Evolutionary conservation across 2,797 vertebrate genomes (phyloP).

Genomic region (Syngnathus rostellatus): DNA sequence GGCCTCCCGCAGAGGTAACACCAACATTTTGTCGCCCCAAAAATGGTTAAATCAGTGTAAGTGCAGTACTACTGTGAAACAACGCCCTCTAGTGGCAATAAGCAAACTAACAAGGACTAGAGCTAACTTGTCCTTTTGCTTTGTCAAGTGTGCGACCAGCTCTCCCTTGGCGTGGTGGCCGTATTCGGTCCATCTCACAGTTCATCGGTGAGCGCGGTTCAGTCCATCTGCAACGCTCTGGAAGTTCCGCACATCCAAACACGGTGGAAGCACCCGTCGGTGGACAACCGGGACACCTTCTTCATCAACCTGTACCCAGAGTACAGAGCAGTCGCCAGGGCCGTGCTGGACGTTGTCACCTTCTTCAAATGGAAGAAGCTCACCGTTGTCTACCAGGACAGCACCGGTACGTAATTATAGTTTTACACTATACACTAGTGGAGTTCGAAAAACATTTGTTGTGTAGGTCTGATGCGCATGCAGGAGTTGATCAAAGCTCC

Average conservation of each 20-base stretch:
- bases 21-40: background rate
- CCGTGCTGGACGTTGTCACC: conserved; percentile 88
- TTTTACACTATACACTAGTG: background rate
- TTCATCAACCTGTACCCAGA: conserved; percentile 95
- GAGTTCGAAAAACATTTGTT: background rate
- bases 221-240: conserved; percentile 95
- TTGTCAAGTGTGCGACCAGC: conserved; percentile 86
- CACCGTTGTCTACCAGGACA: conserved; percentile 94
- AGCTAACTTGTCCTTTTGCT: background rate
- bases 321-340: conserved; percentile 86
- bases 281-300: conserved; percentile 89
- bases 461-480: conserved; percentile 87
- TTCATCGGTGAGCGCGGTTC: conserved; percentile 90
- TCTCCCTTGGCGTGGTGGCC: conserved; percentile 90
- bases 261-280: conserved; percentile 88
- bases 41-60: no score
- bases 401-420: conserved; percentile 70
- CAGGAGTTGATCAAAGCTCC: conserved; percentile 98
- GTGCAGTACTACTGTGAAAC: no score
- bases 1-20: conserved; percentile 88
- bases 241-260: conserved; percentile 98
- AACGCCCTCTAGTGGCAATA: no score
- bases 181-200: conserved; percentile 93
- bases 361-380: conserved; percentile 90
- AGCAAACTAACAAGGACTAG: background rate